A percentile compares a stretch with the other conserved stretches of the same genome.
Evolutionary conservation across 2,888 invertebrate species (phyloP).

Genomic region (Coenonympha arcania): DNA sequence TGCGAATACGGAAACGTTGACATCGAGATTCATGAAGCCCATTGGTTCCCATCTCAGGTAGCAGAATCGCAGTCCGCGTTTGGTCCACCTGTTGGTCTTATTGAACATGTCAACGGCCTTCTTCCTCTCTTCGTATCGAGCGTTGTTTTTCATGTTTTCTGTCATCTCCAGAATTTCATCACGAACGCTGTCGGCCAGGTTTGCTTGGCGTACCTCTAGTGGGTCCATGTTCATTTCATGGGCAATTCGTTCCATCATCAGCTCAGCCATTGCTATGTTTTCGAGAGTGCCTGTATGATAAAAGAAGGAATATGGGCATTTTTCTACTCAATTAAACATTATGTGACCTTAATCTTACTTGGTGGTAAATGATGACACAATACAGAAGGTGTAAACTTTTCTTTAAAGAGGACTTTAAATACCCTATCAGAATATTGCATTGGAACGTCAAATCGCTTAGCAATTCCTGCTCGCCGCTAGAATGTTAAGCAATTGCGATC

Average conservation of each 20-base stretch:
- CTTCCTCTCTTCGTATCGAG: constrained; percentile 58
- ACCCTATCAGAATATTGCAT: no score
- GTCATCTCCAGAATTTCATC: constrained; percentile 46
- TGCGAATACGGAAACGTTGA: constrained; percentile 79
- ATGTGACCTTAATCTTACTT: no score
- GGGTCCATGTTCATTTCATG: constrained; percentile 66
- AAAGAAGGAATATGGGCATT: no score
- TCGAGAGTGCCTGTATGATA: constrained; percentile 31
- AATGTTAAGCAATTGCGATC: no score
- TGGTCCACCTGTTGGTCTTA: constrained; percentile 80
- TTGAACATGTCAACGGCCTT: constrained; percentile 64
- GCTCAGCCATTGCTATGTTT: constrained; percentile 47
- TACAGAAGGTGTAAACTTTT: no score
- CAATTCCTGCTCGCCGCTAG: no score
- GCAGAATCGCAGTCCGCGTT: constrained; percentile 61
- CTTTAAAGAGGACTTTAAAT: no score
- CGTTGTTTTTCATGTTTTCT: constrained; percentile 52
- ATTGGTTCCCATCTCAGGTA: constrained; percentile 70
- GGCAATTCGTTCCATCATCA: constrained; percentile 76
- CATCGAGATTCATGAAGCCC: constrained; percentile 65
- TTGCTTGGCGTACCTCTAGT: constrained; percentile 51
- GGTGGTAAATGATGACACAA: no score
- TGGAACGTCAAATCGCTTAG: no score
- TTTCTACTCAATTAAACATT: no score
- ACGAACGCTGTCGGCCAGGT: constrained; percentile 47